These are phyloP conservation scores for Ptiloglossa arizonensis DNA, from an alignment of 1,140 invertebrate genomes.

Conservation along the genomic window DNA sequence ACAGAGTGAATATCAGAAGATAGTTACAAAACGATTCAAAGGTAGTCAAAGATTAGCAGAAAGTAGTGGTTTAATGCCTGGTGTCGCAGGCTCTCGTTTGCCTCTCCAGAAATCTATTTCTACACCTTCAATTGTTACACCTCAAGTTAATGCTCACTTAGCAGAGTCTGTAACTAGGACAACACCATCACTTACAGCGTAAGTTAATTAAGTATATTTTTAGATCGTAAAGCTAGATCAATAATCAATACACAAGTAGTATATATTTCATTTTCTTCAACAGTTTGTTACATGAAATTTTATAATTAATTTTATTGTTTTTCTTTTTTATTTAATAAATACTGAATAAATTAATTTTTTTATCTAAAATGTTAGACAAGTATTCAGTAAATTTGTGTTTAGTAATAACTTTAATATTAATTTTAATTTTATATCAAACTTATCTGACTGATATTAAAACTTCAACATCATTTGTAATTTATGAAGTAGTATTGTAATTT, in stretches of 20 bases:
- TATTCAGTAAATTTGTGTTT: background rate
- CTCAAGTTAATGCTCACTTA: constrained; percentile 81
- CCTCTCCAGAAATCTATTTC: constrained; percentile 95
- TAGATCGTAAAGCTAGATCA: constrained; percentile 51
- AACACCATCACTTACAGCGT: constrained; percentile 72
- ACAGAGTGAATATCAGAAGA: constrained; percentile 84
- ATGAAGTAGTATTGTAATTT: background rate
- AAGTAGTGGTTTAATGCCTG: constrained; percentile 85
- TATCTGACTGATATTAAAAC: background rate
- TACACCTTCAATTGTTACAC: constrained; percentile 92
- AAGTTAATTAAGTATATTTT: constrained; percentile 65
- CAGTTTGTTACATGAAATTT: background rate
- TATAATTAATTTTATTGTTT: background rate
- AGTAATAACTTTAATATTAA: background rate
- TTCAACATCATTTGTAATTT: background rate
- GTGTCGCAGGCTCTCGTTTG: constrained; percentile 83
- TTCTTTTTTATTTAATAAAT: background rate
- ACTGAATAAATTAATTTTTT: background rate
- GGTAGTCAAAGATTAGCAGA: constrained; percentile 84
- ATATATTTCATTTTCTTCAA: background rate
- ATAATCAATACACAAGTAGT: background rate
- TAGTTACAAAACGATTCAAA: constrained; percentile 82
- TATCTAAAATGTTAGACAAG: background rate
- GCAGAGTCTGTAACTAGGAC: constrained; percentile 74
- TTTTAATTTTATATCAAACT: background rate